phyloP scores from a whole-genome alignment of 1,140 invertebrate species.

The Bradysia coprophila region DNA sequence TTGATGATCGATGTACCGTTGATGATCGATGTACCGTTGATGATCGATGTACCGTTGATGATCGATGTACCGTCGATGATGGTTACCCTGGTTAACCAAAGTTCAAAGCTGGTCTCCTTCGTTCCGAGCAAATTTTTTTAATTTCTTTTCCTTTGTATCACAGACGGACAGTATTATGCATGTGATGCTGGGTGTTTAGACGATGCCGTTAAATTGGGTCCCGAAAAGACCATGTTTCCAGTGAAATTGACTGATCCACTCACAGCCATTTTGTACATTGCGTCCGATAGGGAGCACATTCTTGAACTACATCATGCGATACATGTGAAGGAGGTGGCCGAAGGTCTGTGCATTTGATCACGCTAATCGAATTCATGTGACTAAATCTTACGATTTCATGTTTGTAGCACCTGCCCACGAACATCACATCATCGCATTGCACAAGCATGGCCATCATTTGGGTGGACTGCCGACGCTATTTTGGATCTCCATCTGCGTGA shows the following conservation, averaged over 20 bases:
- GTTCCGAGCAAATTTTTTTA: too few species aligned
- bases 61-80: too few species aligned
- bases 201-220: conserved; percentile 35
- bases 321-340: conserved; percentile 72
- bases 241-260: conserved; percentile 85
- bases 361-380: not conserved
- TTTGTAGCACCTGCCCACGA: conserved; percentile 76
- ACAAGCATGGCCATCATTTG: conserved; percentile 78
- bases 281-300: conserved; percentile 77
- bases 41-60: too few species aligned
- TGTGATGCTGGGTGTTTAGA: conserved; percentile 86
- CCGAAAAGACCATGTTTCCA: conserved; percentile 49
- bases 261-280: conserved; percentile 84
- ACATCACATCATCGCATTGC: conserved; percentile 76
- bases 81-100: too few species aligned
- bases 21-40: too few species aligned
- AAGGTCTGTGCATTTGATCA: conserved; percentile 31
- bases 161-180: conserved; percentile 70
- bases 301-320: conserved; percentile 79
- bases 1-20: too few species aligned
- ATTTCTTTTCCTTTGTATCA: too few species aligned
- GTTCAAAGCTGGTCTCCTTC: too few species aligned
- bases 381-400: not conserved
- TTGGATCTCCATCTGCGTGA: conserved; percentile 77
- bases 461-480: conserved; percentile 82